phyloP scores from a whole-genome alignment of 2,113 vertebrate genomes.

The Xiphias gladius region DNA sequence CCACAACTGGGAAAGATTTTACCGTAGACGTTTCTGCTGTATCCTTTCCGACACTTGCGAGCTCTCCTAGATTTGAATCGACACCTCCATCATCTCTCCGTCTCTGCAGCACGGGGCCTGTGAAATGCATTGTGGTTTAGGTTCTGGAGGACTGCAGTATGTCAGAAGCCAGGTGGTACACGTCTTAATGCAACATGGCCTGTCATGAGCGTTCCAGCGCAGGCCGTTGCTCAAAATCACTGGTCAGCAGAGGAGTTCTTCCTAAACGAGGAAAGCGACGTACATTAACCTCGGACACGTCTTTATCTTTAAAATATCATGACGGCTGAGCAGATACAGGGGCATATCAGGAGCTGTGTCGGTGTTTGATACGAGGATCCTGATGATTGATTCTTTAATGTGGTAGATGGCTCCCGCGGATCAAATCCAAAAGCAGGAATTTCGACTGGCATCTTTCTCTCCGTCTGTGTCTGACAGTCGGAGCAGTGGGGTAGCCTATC shows the following conservation, averaged over 20 bases:
- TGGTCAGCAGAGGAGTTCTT: slow-evolving; percentile 21
- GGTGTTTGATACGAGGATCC: slow-evolving; percentile 34
- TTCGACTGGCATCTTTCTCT: slow-evolving; percentile 24
- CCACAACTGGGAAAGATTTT: background rate
- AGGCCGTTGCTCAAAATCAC: slow-evolving; percentile 49
- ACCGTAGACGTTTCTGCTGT: background rate
- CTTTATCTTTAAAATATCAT: slow-evolving; percentile 55
- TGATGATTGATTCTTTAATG: slow-evolving; percentile 67
- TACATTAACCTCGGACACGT: slow-evolving; percentile 35
- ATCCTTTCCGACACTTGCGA: slow-evolving; percentile 8
- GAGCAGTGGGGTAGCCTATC: slow-evolving; percentile 44
- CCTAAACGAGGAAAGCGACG: slow-evolving; percentile 28
- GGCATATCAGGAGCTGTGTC: slow-evolving; percentile 35
- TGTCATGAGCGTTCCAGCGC: slow-evolving; percentile 34
- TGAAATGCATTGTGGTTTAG: slow-evolving; percentile 61
- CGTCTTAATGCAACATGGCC: slow-evolving; percentile 49
- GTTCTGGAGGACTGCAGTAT: slow-evolving; percentile 37
- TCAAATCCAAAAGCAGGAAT: slow-evolving; percentile 47
- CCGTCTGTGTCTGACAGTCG: slow-evolving; percentile 63
- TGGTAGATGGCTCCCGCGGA: slow-evolving; percentile 50
- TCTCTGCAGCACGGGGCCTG: slow-evolving; percentile 37
- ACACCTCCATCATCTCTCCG: slow-evolving; percentile 36
- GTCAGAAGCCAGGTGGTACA: slow-evolving; percentile 71
- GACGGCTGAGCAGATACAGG: slow-evolving; percentile 33
- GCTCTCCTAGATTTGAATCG: slow-evolving; percentile 45